Base-by-base conservation (phyloP, 2,797 vertebrate species). In the Xyrichtys novacula region DNA sequence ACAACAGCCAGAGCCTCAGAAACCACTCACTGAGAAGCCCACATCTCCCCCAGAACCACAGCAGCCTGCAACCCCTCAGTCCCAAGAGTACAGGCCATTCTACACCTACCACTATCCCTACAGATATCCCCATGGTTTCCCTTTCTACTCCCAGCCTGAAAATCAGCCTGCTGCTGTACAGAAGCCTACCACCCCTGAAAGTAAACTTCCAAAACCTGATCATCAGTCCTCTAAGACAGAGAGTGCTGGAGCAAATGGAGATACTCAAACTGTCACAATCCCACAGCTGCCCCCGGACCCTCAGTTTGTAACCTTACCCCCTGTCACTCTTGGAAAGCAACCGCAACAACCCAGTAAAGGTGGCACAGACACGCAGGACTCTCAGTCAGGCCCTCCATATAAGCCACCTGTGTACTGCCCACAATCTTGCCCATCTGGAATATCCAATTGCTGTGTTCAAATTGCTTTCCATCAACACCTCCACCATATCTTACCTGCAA, bases 401-500 rank as follows among this genome's bases (percentile, higher is more conserved):
- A 32, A 34, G n/a, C 26, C 50, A 22, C 44, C 54, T 38, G n/a
- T 69, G 5, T 36, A 64, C 39, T 92, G 85, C 42, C 63, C 83
- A 20, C 55, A 75, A 14, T 34, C 42, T 67, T 92, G 85, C 48
- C 49, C 64, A 31, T 17, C 74, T 62, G 88, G 76, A 20, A 26
- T 83, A 52, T 52, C 46, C 3, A 69, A 80, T n/a, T 93, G 91
- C 43, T 94, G 92, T 65, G 72, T 78, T 32, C 88, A 91, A 69
- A 48, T 93, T 22, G 60, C 81, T 28, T 91, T 90, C 50, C 91
- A 94, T 76, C 90, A 94, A 9, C 91, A 93, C 76, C 28, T 82
- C 26, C 85, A 91, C 60, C 80, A 89, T 57, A 40, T 88, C 76
- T 7, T 81, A 46, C 83, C 85, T 29, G 17, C 17, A 52, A 32